Evolutionary conservation across 2,888 invertebrate species (phyloP).

Genomic region (Mylabris sibirica): DNA sequence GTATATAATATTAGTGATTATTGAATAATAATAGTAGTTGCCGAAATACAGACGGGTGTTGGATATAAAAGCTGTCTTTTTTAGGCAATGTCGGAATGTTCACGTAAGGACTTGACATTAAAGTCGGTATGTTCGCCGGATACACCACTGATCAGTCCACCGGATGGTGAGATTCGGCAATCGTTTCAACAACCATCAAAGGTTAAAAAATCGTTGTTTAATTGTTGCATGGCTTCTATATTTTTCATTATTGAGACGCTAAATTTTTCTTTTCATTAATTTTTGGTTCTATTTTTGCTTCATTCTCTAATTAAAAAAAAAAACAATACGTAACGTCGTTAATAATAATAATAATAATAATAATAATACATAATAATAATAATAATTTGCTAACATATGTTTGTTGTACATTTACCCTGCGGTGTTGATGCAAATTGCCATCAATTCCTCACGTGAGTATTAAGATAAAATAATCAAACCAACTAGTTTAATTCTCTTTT

Average conservation of each 20-base stretch:
- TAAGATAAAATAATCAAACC: not conserved
- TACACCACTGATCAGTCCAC: constrained; percentile 60
- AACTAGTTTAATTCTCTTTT: not conserved
- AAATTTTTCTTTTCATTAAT: not conserved
- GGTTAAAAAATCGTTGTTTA: constrained; percentile 44
- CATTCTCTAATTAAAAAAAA: not conserved
- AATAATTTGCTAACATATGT: constrained; percentile 24
- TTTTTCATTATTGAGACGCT: no score
- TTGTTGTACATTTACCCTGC: constrained; percentile 27
- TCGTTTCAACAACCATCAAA: constrained; percentile 49
- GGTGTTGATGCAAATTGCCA: constrained; percentile 28
- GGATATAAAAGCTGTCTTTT: constrained; percentile 35
- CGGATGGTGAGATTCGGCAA: constrained; percentile 56
- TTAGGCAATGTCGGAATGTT: constrained; percentile 67
- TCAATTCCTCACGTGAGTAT: constrained; percentile 29
- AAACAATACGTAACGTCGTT: not conserved
- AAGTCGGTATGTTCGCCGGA: constrained; percentile 61
- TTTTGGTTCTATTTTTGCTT: not conserved
- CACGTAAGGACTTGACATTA: constrained; percentile 65
- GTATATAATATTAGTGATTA: no score
- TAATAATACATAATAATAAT: not conserved
- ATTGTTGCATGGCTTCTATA: constrained; percentile 4
- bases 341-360: not conserved
- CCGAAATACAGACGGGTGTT: not conserved
- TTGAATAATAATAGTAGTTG: not conserved